Evolutionary conservation across 2,888 invertebrate species (phyloP), one percentile per base, ranked within the genome.

Genomic region (Timandra comae): DNA sequence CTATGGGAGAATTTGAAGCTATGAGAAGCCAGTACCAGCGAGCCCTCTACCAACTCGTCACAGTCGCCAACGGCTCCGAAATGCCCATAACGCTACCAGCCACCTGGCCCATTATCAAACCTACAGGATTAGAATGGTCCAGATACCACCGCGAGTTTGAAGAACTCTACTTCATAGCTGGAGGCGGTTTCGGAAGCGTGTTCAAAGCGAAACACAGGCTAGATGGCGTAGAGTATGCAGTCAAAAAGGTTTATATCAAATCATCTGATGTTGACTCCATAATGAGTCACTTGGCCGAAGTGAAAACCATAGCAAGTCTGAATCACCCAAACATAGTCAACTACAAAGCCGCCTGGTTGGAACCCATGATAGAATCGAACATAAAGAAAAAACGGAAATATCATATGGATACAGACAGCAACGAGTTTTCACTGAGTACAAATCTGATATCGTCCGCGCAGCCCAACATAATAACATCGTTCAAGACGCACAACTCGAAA

Each of bases 321-420:
- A 91, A 92, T 58, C 94, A 94, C 75, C 88, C 90, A 0, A 93
- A 94, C 63, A 92, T 95, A 43, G 93, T 95, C 3, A 90, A 92
- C 11, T 95, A 94, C 57, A 94, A 94, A 78, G 91, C 91, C 0
- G 94, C 94, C 0, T 95, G 95, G 95, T 71, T 94, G 16, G 94
- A 94, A 68, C 88, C 89, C 0, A 78, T 87, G 71, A 80, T 89
- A 41, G 86, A 87, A 42, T 81, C 81, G 0, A 79, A 64, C 9
- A 52, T 75, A 1, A 78, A 76, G 32, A 79, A 77, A 56, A 79
- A 73, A 42, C 57, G 49, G 8, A 70, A 60, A 7, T 63, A 61
- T 8, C 61, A 68, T 30, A 75, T 75, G 72, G 82, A 86, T 3
- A 76, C 59, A 16, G 80, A 85, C 36, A 70, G 53, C 27, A 76